Evolutionary conservation across 2,113 vertebrate genomes (phyloP).

Genomic region (Chinchilla lanigera): DNA sequence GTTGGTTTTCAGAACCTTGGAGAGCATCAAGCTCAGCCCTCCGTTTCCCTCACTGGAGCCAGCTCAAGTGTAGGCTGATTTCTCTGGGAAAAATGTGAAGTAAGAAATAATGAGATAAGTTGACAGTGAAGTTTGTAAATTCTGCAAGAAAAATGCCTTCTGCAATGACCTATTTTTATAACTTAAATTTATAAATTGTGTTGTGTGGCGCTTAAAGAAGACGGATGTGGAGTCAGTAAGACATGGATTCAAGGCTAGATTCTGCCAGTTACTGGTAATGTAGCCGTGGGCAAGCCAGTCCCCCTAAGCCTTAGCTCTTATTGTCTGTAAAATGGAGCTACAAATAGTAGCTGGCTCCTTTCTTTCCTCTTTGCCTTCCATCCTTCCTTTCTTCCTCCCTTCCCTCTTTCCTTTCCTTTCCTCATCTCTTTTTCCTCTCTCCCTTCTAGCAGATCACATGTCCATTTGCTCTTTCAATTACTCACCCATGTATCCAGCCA

Average conservation of each 20-base stretch:
- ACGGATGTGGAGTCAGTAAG: neutral
- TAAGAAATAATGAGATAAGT: conserved; percentile 47
- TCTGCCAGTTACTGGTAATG: neutral
- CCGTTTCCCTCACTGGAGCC: conserved; percentile 44
- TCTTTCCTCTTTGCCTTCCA: too few species aligned
- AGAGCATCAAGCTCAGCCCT: conserved; percentile 80
- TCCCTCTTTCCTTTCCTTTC: neutral
- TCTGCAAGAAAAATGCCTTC: conserved; percentile 15
- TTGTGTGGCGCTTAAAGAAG: neutral
- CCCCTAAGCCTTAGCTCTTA: neutral
- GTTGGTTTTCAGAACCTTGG: conserved; percentile 86
- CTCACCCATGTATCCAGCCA: neutral
- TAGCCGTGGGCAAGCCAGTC: neutral
- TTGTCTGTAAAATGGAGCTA: conserved; percentile 33
- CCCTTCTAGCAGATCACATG: neutral
- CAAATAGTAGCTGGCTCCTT: neutral
- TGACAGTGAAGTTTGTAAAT: conserved; percentile 51
- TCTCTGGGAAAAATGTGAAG: conserved; percentile 50
- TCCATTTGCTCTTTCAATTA: neutral
- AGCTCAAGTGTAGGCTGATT: conserved; percentile 42
- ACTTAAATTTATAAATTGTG: conserved; percentile 20
- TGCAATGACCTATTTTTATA: conserved; percentile 47
- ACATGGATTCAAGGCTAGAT: neutral
- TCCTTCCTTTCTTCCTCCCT: too few species aligned
- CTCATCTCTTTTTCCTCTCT: neutral